Evolutionary conservation across 2,113 vertebrate genomes (phyloP), one percentile per base, ranked within the genome.

Genomic region (Rutilus rutilus): DNA sequence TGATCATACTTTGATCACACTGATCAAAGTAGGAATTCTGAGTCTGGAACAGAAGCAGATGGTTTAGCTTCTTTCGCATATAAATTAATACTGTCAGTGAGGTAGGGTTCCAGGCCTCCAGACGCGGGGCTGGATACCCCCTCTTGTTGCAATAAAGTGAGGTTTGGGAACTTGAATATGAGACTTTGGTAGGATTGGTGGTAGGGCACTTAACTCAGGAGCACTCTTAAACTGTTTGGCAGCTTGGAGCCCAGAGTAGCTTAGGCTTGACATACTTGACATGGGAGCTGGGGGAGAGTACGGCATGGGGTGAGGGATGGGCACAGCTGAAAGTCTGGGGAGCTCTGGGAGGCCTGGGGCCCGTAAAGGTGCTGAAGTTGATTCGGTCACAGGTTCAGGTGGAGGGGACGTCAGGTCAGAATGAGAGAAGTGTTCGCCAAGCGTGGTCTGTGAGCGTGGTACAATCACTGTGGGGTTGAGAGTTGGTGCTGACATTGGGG

Each of bases 91-190:
- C 14, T 12, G 15, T 95, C 81, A 94, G 36, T 92, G 91, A 89
- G 95, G 96, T 45, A 96, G 90, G 87, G 94, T 94, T n/a, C 97
- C 96, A 17, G 98, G 98, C 91, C 96, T 97, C 98, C 98, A 99
- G 67, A 98, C 95, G 9, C 92, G 94, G 73, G 97, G 94, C 89
- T 97, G 97, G 88, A 96, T 93, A 11, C 98, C 97, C 0, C 93
- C 96, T 90, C 94, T 97, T 33, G 94, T 96, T 87, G 97, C 96
- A 79, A 97, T 96, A 92, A 99, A 99, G 82, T 91, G 95, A 33
- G 98, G 97, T 85, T 97, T 97, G 50, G 98, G 97, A 86, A 95
- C 97, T 87, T 98, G 97, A 87, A 97, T 92, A 67, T 93, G 86
- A 86, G 78, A 90, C 62, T 90, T 95, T 81, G 90, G 76, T 30